Base-by-base conservation (phyloP, 2,113 vertebrate genomes). In the Tachycineta bicolor region DNA sequence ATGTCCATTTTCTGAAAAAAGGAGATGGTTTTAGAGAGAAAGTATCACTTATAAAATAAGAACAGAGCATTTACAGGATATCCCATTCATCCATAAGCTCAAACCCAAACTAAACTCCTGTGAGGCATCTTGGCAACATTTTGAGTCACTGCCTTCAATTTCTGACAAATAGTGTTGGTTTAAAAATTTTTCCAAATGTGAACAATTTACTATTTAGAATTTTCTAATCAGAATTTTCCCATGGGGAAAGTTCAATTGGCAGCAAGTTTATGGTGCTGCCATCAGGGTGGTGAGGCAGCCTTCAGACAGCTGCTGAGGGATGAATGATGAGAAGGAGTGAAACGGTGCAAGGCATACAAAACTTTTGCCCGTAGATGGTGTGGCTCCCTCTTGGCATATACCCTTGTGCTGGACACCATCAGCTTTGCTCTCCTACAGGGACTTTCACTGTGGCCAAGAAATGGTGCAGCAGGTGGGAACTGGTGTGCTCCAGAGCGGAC, bases 291-390 rank as follows among this genome's bases (percentile, higher is more conserved):
- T 1, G 5, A 50, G 52, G 56, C 60, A 81, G 23, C 59, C 43
- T 19, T 47, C 6, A 14, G 39, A 22, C 26, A 89, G 65, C 44
- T 44, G 29, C 43, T 44, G 17, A 25, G 46, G 33, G 12, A 33
- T 25, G 74, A 55, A 62, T 16, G 37, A 22, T 24, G 22, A 62
- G 34, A 26, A 9, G 7, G 74, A n/a, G 5, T 33, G 22, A 91
- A 47, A 22, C 0, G 1, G 8, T 12, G 43, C 3, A 46, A 5
- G 6, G 8, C n/a, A 50, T 1, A 3, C 14, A 65, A 69, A 74
- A 76, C 41, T 14, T 69, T 31, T 14, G 5, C 24, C 43, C 60
- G 31, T 13, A 85, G 43, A 10, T 28, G 64, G 17, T 8, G 33
- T 37, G 24, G 28, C 25, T 87, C 20, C 64, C 24, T 52, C 37